phyloP scores from a whole-genome alignment of 2,888 invertebrate species.

The Cryptus armator region DNA sequence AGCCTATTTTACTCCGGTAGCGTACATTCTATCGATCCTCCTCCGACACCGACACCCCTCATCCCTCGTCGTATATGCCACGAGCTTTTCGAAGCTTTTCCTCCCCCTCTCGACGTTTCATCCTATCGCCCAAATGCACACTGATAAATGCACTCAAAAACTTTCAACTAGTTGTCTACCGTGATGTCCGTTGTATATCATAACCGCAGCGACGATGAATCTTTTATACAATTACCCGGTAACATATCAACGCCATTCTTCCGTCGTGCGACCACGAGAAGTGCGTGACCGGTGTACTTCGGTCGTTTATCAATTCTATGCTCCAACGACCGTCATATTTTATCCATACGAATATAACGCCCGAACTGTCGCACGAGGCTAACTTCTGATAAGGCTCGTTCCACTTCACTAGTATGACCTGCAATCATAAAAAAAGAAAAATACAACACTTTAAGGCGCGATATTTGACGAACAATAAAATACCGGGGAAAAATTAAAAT shows the following conservation, averaged over 20 bases:
- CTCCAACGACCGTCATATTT: slow-evolving; percentile 99
- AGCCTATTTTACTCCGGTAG: slow-evolving; percentile 30
- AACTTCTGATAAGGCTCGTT: slow-evolving; percentile 99
- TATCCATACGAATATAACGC: slow-evolving; percentile 99
- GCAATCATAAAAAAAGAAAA: slow-evolving; percentile 65
- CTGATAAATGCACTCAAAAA: neutral
- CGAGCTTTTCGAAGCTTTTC: slow-evolving; percentile 1
- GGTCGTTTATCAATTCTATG: slow-evolving; percentile 99
- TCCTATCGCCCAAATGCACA: neutral
- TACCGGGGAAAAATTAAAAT: no score
- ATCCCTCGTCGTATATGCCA: neutral
- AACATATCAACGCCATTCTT: slow-evolving; percentile 98
- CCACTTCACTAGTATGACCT: slow-evolving; percentile 98
- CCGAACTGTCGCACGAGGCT: slow-evolving; percentile 98
- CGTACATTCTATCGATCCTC: slow-evolving; percentile 55
- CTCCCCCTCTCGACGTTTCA: neutral
- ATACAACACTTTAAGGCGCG: neutral
- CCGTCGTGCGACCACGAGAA: slow-evolving; percentile 99
- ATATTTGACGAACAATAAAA: no score
- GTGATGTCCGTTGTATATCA: neutral
- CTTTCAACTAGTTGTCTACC: slow-evolving; percentile 10
- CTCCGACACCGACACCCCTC: neutral
- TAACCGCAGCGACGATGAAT: neutral
- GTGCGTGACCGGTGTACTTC: slow-evolving; percentile 98
- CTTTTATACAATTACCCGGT: slow-evolving; percentile 89